Evolutionary conservation across 2,113 vertebrate species (phyloP).

Genomic region (Prionailurus bengalensis): DNA sequence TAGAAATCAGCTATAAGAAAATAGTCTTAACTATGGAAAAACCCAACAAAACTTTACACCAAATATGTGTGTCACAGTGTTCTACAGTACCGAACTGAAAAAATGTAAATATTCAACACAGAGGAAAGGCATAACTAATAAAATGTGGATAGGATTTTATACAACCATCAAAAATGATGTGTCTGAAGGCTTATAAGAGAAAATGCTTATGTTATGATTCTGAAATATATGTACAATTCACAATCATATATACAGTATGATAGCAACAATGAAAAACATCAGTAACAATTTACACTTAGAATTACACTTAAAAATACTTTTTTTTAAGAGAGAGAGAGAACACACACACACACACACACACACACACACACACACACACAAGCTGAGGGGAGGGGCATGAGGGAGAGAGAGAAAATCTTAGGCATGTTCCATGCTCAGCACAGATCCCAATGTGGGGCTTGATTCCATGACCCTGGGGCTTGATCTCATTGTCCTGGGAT

Average conservation of each 20-base stretch:
- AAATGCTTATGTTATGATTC: constrained; percentile 34
- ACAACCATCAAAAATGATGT: constrained; percentile 23
- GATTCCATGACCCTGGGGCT: too few relatives aligned
- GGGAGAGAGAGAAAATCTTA: too few relatives aligned
- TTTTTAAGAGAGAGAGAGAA: too few relatives aligned
- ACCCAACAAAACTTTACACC: constrained; percentile 37
- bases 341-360: too few relatives aligned
- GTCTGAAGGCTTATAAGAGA: constrained; percentile 46
- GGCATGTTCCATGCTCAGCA: too few relatives aligned
- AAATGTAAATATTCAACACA: constrained; percentile 40
- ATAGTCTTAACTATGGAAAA: constrained; percentile 29
- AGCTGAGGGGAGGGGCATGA: too few relatives aligned
- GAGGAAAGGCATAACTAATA: constrained; percentile 13
- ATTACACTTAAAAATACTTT: constrained; percentile 3
- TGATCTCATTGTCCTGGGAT: too few relatives aligned
- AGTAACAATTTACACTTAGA: background rate
- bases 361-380: too few relatives aligned
- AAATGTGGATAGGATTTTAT: background rate
- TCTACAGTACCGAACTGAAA: constrained; percentile 20
- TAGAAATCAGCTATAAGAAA: constrained; percentile 19
- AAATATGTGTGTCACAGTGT: constrained; percentile 4
- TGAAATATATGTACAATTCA: constrained; percentile 24
- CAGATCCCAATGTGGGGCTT: too few relatives aligned
- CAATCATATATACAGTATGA: constrained; percentile 22
- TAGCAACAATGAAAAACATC: background rate